Evolutionary conservation across 1,140 invertebrate species (phyloP), one percentile per base, ranked within the genome.

Genomic region (Drosophila lacertosa): DNA sequence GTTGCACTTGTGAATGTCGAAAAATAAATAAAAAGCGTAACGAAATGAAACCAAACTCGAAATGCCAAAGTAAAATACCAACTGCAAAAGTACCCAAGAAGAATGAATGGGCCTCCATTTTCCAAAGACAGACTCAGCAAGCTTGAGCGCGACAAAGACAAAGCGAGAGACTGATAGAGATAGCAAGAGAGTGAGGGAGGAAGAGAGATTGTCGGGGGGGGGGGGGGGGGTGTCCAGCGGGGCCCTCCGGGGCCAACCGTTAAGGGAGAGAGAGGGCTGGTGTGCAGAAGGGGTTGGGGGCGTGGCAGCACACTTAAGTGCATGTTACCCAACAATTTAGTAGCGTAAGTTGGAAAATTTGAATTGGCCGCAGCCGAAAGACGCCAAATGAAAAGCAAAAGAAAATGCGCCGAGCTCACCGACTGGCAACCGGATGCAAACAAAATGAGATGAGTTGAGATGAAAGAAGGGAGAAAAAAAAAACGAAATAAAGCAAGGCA

Each of bases 241-340:
- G 20, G 2, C 20, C 20, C 4, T 22, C 6, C 2, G 6, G 26
- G 26, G 26, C 7, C n/a, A n/a, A n/a, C n/a, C n/a, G n/a, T n/a
- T n/a, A n/a, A n/a, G n/a, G n/a, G n/a, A n/a, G 16, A 7, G 1
- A 24, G 33, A 2, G 59, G 20, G 42, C 13, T 2, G 33, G 4
- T 20, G 15, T 3, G 53, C 26, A 15, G 4, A 42, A 16, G 42
- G 13, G 6, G 24, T 6, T 2, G 40, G 16, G 20, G 71, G 51
- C 37, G 44, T 63, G 59, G 48, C 60, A 51, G 53, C 59, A 77
- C 62, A 74, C 77, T 86, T 86, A 86, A 86, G 81, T 86, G 82
- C 81, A 86, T 86, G 81, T 86, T 86, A 88, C 82, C 82, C 70
- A 88, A 86, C 81, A 84, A 81, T 84, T 86, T 86, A 88, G 65